phyloP scores from a whole-genome alignment of 2,113 vertebrate genomes.

The Paramormyrops kingsleyae region DNA sequence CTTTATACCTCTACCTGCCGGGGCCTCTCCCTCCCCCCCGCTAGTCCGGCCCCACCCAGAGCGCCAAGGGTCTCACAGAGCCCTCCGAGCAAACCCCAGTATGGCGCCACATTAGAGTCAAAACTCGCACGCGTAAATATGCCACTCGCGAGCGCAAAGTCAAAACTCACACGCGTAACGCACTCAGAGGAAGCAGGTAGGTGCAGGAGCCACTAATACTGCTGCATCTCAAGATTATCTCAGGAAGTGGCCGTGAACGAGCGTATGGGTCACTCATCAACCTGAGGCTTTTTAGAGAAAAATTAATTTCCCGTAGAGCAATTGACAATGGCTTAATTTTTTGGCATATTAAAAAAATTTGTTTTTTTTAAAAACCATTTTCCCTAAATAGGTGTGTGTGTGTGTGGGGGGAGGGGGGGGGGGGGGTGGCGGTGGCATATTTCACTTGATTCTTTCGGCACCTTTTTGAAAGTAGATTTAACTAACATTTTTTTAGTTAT shows the following conservation, averaged over 20 bases:
- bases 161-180: too few species aligned
- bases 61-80: slow-evolving; percentile 46
- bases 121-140: too few species aligned
- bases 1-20: slow-evolving; percentile 31
- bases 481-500: neutral
- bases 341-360: neutral
- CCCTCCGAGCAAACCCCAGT: slow-evolving; percentile 53
- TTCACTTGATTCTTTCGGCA: neutral
- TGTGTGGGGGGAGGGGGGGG: too few species aligned
- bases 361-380: neutral
- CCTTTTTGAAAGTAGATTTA: neutral
- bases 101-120: too few species aligned
- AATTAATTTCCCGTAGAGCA: neutral
- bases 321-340: neutral
- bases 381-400: neutral
- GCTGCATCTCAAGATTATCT: slow-evolving; percentile 24
- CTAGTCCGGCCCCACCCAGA: slow-evolving; percentile 33
- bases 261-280: neutral
- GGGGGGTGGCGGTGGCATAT: neutral
- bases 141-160: too few species aligned
- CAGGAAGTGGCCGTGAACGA: slow-evolving; percentile 4
- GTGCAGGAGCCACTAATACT: slow-evolving; percentile 20
- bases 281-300: neutral
- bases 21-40: neutral
- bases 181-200: slow-evolving; percentile 19